Evolutionary conservation across 2,113 vertebrate species (phyloP).

Genomic region (Notarius lentiginosus): DNA sequence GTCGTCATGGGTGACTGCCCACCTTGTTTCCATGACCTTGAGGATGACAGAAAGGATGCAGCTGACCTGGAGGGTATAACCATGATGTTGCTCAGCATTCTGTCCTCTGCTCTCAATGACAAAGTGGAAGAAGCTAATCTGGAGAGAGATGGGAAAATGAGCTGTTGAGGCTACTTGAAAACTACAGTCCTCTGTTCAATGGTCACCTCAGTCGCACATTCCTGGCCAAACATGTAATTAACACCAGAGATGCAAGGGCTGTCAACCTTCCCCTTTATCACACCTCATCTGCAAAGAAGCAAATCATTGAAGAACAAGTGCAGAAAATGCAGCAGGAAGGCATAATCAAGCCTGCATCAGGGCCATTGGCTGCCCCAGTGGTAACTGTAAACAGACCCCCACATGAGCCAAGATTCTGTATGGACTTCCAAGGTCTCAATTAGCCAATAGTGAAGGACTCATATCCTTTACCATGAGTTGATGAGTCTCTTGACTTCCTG

Average conservation of each 20-base stretch:
- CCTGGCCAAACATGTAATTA: not conserved
- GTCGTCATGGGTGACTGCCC: too few species aligned
- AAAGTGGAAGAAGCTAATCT: too few species aligned
- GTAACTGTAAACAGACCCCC: not conserved
- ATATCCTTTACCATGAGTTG: not conserved
- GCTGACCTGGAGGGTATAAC: too few species aligned
- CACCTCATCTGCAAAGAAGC: not conserved
- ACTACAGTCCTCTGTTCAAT: not conserved
- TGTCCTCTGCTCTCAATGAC: too few species aligned
- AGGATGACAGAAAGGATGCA: too few species aligned
- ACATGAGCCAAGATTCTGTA: not conserved
- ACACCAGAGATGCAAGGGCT: not conserved
- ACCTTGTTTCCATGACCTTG: too few species aligned
- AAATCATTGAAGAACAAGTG: not conserved
- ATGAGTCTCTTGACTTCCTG: not conserved
- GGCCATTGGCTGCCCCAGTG: not conserved
- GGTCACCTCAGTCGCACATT: not conserved
- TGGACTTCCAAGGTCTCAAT: not conserved
- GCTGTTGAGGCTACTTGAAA: not conserved
- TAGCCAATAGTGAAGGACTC: not conserved
- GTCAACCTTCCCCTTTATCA: not conserved
- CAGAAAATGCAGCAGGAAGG: not conserved
- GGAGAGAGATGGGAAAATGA: not conserved
- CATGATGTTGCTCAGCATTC: too few species aligned
- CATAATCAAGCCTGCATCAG: not conserved